Evolutionary conservation across 2,113 vertebrate species (phyloP), one percentile per base, ranked within the genome.

Genomic region (Patagioenas fasciata): DNA sequence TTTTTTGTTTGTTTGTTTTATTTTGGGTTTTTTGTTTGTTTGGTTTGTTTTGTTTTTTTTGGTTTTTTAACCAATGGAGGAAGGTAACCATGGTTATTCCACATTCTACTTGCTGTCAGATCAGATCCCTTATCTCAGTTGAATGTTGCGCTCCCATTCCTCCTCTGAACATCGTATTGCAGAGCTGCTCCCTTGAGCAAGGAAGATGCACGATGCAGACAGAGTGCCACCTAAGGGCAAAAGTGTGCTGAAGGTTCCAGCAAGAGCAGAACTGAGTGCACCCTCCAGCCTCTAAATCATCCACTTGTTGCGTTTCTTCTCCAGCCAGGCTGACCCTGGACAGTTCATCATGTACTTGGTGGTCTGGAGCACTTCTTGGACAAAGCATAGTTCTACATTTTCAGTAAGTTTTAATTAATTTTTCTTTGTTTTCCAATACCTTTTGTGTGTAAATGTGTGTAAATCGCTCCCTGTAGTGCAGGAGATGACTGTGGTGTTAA

Each of bases 191-290:
- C 23, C 20, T 19, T 29, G 11, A n/a, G n/a, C 3, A 10, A 53
- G 36, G 11, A 58, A 34, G 36, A 13, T 0, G 2, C 60, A 7
- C 4, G 18, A 14, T 18, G 5, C 64, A 40, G 79, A 64, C 48
- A 23, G 50, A 47, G 36, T 88, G 88, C 79, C 96, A 93, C 72
- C 94, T 96, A 88, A 94, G 85, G 95, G 94, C 91, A 84, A 24
- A 40, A 67, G 73, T 6, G 73, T n/a, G 70, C 78, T 64, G 44
- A 53, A 47, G 61, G 69, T 57, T 78, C 61, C 65, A 51, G 57
- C 26, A 14, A 44, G 62, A 47, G 51, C 38, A 80, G 44, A 75
- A n/a, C 4, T 2, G 48, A 42, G 36, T 0, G 0, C 70, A n/a
- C 11, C 8, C 15, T 44, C 67, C 38, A 64, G 19, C 65, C 44